Evolutionary conservation across 2,888 invertebrate species (phyloP), one percentile per base, ranked within the genome.

Genomic region (Tanypteryx hageni): DNA sequence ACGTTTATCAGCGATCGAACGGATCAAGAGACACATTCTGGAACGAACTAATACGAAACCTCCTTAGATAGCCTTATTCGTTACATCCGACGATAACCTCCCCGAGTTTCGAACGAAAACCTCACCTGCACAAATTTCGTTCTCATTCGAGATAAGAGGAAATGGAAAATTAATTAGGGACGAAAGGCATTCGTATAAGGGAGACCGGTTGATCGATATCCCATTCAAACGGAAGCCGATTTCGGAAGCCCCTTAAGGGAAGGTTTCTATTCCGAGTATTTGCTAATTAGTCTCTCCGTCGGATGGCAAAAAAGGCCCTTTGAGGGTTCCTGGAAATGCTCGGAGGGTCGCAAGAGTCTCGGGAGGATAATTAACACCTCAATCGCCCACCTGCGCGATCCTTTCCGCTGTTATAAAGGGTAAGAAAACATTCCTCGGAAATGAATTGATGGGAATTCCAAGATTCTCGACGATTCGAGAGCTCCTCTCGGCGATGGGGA

Each of bases 281-380:
- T 44, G 56, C 89, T 89, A 89, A 89, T 89, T 89, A 89, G 89
- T 89, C 89, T 68, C 31, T 59, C 13, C 16, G 89, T 58, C 56
- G 22, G 85, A 58, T 57, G 59, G 0, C 59, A 18, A 18, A 27
- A 3, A 9, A 27, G 76, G 27, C 64, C 64, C 89, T 64, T 14
- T 4, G 11, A 4, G 64, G 64, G 64, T 89, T 89, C 89, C 89
- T 4, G 56, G 89, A 89, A 89, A 27, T 59, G 86, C 18, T 59
- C 86, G 86, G 59, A 61, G 31, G 89, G 89, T 59, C 44, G 58
- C 59, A 27, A 58, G 59, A 59, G 85, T 10, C n/a, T 68, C 44
- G n/a, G 76, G n/a, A 31, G 86, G 89, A 89, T 89, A 89, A 89
- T 89, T 89, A 89, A 89, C 89, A 89, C 89, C 64, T 89, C 89